Base-by-base conservation (phyloP, 23 tunicate species). In the Botrylloides violaceus region DNA sequence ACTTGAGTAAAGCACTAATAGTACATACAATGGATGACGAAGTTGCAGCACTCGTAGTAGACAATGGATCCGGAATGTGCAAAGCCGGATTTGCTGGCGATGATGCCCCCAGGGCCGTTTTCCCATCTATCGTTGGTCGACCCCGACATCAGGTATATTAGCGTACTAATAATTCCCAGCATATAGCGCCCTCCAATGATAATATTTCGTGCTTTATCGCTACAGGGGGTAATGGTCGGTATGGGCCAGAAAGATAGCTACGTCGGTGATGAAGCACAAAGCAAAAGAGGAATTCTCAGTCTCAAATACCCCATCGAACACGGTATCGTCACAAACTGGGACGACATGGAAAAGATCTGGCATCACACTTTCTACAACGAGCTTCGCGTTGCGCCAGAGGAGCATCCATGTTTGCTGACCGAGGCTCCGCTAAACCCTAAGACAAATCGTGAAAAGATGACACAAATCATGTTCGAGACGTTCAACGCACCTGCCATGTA, bases 251-350 rank as follows among this genome's bases (percentile, higher is more conserved):
- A 91, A 57, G 98, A 91, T 82, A 79, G 86, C 38, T 92, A 92
- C 72, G 98, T 92, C 35, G 98, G 98, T 12, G 98, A 92, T 38
- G 98, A 92, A 85, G 98, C 98, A 19, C 98, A 92, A 49, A 80
- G 94, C 84, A 92, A 92, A 59, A 64, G 98, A 39, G 98, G 98
- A 64, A 92, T 92, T 57, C 64, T 92, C 20, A 84, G 88, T 57
- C 59, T 92, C 19, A 85, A 82, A 71, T 92, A 92, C 72, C 98
- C 98, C 37, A 92, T 92, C 72, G 98, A 92, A 59, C 98, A 92
- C 81, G 98, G 98, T 18, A 77, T 92, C 33, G 98, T 92, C 18
- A 92, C 98, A 29, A 92, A 92, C 75, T 92, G 98, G 98, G 98
- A 92, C 72, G 98, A 92, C 88, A 92, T 92, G 98, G 96, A 89